A percentile compares a stretch with the other conserved stretches of the same genome.
These are phyloP conservation scores for Scelioninae gen. 1 DNA, from an alignment of 2,888 invertebrate species.

Conservation along the genomic window DNA sequence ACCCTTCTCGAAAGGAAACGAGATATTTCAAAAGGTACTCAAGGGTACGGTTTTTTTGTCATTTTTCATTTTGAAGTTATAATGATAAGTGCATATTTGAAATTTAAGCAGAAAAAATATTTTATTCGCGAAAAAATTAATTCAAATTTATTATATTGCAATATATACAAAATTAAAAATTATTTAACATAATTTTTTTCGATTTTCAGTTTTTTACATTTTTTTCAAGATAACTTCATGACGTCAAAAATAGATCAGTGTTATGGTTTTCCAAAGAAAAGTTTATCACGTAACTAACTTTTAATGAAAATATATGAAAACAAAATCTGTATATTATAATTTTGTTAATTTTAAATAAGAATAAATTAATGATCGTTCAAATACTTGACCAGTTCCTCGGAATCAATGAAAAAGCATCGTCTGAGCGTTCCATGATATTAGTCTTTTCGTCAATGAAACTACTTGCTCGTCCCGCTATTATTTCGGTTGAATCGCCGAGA, in stretches of 20 bases:
- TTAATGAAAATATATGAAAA: no score
- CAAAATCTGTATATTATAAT: no score
- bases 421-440: slow-evolving; percentile 34
- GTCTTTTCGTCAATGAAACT: slow-evolving; percentile 66
- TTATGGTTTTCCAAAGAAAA: no score
- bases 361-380: background rate
- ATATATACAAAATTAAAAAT: background rate
- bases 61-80: slow-evolving; percentile 38
- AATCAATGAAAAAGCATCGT: slow-evolving; percentile 22
- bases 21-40: slow-evolving; percentile 57
- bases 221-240: no score
- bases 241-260: no score
- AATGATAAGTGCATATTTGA: slow-evolving; percentile 32
- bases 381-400: slow-evolving; percentile 8
- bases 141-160: background rate
- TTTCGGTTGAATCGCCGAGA: slow-evolving; percentile 61
- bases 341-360: no score
- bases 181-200: no score
- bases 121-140: no score
- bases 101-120: slow-evolving; percentile 22
- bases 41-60: slow-evolving; percentile 47
- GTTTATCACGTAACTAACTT: no score
- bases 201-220: no score
- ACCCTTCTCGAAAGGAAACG: slow-evolving; percentile 50
- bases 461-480: slow-evolving; percentile 62